Evolutionary conservation across 1,140 invertebrate species (phyloP).

Genomic region (Cephus cinctus): DNA sequence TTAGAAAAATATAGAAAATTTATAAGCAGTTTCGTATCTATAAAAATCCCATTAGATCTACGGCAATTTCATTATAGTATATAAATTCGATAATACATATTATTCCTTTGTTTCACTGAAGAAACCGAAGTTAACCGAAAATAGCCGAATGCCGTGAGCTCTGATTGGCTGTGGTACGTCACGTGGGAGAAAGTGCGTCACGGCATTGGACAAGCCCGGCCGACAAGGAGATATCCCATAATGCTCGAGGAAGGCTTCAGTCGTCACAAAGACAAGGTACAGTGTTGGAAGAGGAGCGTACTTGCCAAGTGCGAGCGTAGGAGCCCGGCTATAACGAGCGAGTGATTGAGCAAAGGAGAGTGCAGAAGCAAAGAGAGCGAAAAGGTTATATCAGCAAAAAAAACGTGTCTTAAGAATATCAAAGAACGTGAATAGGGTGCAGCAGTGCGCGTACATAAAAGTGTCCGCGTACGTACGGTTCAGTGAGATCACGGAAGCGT

Average conservation of each 20-base stretch:
- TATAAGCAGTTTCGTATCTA: neutral
- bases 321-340: neutral
- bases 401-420: too few relatives aligned
- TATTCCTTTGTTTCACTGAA: neutral
- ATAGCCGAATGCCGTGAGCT: neutral
- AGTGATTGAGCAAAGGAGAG: neutral
- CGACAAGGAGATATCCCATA: neutral
- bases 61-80: neutral
- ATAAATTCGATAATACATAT: neutral
- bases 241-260: neutral
- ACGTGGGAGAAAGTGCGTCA: neutral
- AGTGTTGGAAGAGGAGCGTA: neutral
- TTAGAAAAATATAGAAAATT: neutral
- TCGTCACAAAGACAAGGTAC: slow-evolving; percentile 5
- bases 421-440: too few relatives aligned
- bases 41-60: neutral
- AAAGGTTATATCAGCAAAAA: neutral
- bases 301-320: neutral
- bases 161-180: neutral
- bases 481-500: neutral
- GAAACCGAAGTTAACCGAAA: neutral
- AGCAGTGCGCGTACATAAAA: neutral
- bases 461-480: neutral
- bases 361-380: neutral
- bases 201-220: neutral